Percentiles rank a stretch among this genome's conserved stretches.
Evolutionary conservation across 2,797 vertebrate species (phyloP).

Genomic region (Xenopus petersii): DNA sequence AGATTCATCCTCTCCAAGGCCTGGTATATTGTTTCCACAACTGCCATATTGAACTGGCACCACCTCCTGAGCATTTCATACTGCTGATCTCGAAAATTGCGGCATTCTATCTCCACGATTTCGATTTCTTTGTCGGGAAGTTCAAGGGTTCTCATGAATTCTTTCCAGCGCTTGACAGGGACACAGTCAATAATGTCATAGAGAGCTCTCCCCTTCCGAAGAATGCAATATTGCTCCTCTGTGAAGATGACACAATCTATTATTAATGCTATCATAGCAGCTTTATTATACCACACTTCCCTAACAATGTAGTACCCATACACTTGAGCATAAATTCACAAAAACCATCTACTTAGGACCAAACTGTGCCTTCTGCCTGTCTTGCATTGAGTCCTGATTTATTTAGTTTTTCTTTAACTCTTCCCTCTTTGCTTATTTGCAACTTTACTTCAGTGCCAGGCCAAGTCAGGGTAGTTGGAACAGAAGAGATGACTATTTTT

Average conservation of each 20-base stretch:
- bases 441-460: no score
- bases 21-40: slow-evolving; percentile 64
- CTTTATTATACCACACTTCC: no score
- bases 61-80: slow-evolving; percentile 92
- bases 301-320: no score
- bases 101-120: slow-evolving; percentile 81
- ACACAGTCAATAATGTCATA: slow-evolving; percentile 81
- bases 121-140: slow-evolving; percentile 86
- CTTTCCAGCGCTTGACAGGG: slow-evolving; percentile 88
- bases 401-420: no score
- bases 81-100: slow-evolving; percentile 81
- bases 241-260: background rate
- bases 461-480: no score
- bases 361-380: no score
- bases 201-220: slow-evolving; percentile 75
- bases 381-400: no score
- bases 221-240: slow-evolving; percentile 30
- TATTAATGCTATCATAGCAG: no score
- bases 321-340: no score
- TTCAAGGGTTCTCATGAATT: slow-evolving; percentile 85
- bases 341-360: no score
- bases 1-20: slow-evolving; percentile 86
- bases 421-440: no score
- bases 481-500: no score
- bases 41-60: slow-evolving; percentile 73